Base-by-base conservation (phyloP, 2,113 vertebrate species). In the Nycticryphes semicollaris region DNA sequence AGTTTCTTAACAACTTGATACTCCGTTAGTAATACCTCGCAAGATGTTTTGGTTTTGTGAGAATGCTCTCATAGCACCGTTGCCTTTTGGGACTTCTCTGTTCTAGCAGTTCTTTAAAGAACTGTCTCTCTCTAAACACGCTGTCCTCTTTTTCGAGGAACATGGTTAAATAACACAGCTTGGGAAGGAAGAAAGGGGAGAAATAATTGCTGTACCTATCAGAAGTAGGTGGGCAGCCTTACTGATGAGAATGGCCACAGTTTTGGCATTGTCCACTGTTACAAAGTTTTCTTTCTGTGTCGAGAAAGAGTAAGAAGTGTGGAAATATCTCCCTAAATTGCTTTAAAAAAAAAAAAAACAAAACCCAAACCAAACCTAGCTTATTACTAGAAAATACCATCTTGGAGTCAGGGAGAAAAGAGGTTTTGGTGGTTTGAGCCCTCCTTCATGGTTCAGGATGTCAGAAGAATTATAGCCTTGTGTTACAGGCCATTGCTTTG, bases 401-500 rank as follows among this genome's bases (percentile, higher is more conserved):
- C 23, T 85, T 83, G 30, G 22, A 37, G 54, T 6, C 2, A 17
- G 17, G 24, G 45, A 30, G 27, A 47, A 35, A 68, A 89, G 72
- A 92, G 18, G 35, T 60, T 78, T 89, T 75, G 72, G 75, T 95
- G 90, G 68, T 85, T 96, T 96, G 64, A 94, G 72, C 64, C 17
- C 35, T 89, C 84, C 93, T 88, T 92, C 84, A 78, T 94, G 85
- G 76, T 81, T 96, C 93, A 90, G 64, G 64, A 81, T 25, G 35
- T 94, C 67, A 87, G 88, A 86, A 93, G 92, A 96, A 96, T 95
- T 95, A 89, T 16, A 95, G 93, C 67, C 47, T 86, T 95, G 79
- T 94, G 75, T 86, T 94, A 67, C 60, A 90, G 72, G 56, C 82
- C n/a, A 9, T 80, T 91, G 63, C 90, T 94, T 87, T 95, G 96